Evolutionary conservation across 1,140 invertebrate genomes (phyloP).

Genomic region (Whitmania pigra): DNA sequence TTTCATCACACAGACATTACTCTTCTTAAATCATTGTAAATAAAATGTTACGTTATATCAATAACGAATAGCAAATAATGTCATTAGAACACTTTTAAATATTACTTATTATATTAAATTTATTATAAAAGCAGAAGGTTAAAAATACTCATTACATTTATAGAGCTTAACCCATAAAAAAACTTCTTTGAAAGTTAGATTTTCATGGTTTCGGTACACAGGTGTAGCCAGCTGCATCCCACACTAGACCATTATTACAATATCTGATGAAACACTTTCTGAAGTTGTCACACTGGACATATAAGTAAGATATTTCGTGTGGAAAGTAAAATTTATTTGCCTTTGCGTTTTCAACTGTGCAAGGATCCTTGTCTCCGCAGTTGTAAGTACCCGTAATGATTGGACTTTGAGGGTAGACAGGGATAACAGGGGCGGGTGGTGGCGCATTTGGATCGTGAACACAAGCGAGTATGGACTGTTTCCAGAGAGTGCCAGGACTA

Average conservation of each 20-base stretch:
- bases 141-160: too few relatives aligned
- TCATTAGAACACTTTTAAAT: too few relatives aligned
- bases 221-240: not conserved
- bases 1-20: too few relatives aligned
- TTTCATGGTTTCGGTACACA: not conserved
- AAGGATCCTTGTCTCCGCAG: slow-evolving; percentile 17
- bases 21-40: too few relatives aligned
- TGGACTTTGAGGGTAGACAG: not conserved
- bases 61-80: too few relatives aligned
- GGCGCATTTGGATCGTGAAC: not conserved
- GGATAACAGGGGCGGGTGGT: not conserved
- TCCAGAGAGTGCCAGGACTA: not conserved
- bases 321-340: slow-evolving; percentile 17
- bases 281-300: slow-evolving; percentile 19
- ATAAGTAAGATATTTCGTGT: not conserved
- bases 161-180: too few relatives aligned
- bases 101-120: too few relatives aligned
- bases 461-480: not conserved
- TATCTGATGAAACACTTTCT: not conserved
- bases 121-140: too few relatives aligned
- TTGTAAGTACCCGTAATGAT: not conserved
- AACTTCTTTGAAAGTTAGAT: not conserved
- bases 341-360: slow-evolving; percentile 12
- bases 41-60: too few relatives aligned
- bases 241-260: not conserved